Percentiles rank a stretch among this genome's conserved stretches.
Evolutionary conservation across 1,140 invertebrate genomes (phyloP).

Genomic region (Hermetia illucens): DNA sequence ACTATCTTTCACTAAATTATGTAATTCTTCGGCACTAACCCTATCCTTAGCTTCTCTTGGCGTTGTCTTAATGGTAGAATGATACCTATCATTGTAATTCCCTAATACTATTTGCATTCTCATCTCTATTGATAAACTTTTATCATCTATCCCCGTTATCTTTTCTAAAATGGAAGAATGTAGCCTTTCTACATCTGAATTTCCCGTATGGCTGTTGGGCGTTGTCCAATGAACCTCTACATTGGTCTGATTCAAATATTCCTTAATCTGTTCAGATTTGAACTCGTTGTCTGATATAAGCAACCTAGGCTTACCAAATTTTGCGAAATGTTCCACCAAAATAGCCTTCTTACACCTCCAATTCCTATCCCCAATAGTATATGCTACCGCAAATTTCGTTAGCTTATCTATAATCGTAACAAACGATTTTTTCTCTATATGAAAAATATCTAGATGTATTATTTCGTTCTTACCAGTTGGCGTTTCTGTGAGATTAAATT

Average conservation of each 20-base stretch:
- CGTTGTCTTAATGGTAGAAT: no score
- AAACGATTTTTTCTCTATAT: conserved; percentile 2
- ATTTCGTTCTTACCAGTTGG: background rate
- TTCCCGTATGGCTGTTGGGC: no score
- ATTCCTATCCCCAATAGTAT: background rate
- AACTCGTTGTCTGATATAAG: background rate
- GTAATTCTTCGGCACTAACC: no score
- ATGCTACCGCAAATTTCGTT: conserved; percentile 5
- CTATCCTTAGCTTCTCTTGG: no score
- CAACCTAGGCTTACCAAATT: background rate
- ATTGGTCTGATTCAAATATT: background rate
- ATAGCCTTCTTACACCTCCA: background rate
- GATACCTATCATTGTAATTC: no score
- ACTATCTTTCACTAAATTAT: no score
- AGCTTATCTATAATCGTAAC: conserved; percentile 4
- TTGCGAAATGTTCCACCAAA: background rate
- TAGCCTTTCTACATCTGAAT: no score
- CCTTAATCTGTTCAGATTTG: background rate
- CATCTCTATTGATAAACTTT: no score
- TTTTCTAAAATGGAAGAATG: no score
- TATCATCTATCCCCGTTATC: no score
- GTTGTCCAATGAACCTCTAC: background rate
- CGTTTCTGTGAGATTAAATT: conserved; percentile 1
- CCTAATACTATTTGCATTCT: no score
- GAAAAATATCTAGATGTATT: conserved; percentile 2